phyloP scores from a whole-genome alignment of 2,888 invertebrate genomes.

The Oligia latruncula region DNA sequence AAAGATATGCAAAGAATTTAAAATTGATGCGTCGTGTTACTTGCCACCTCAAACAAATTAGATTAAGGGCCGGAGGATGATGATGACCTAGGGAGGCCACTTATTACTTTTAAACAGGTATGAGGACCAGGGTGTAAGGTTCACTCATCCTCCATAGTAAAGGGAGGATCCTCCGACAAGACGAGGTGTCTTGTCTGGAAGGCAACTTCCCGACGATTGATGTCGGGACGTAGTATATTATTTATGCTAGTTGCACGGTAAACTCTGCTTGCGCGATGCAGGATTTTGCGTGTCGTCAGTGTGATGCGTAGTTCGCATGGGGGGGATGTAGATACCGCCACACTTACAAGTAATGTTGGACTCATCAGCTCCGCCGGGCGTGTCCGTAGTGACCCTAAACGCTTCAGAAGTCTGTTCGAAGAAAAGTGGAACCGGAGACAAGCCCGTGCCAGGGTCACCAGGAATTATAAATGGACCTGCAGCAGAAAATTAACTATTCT shows the following conservation, averaged over 20 bases:
- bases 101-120: conserved; percentile 64
- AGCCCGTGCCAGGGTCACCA: conserved; percentile 82
- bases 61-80: background rate
- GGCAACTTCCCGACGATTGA: too few species aligned
- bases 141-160: too few species aligned
- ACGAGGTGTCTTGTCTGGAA: too few species aligned
- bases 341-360: conserved; percentile 81
- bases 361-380: conserved; percentile 7
- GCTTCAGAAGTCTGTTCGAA: conserved; percentile 80
- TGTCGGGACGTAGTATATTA: background rate
- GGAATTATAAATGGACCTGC: conserved; percentile 86
- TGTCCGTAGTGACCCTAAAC: conserved; percentile 67
- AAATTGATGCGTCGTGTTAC: background rate
- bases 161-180: too few species aligned
- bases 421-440: conserved; percentile 82
- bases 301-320: background rate
- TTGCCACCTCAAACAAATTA: background rate
- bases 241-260: background rate
- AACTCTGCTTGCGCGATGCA: background rate
- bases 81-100: background rate
- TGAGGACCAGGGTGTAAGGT: too few species aligned
- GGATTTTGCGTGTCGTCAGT: background rate
- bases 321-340: background rate
- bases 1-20: background rate
- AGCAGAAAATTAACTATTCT: background rate